Percentiles rank a stretch among this genome's conserved stretches.
phyloP scores from a whole-genome alignment of 2,888 invertebrate species.

The Chrysomela aeneicollis region DNA sequence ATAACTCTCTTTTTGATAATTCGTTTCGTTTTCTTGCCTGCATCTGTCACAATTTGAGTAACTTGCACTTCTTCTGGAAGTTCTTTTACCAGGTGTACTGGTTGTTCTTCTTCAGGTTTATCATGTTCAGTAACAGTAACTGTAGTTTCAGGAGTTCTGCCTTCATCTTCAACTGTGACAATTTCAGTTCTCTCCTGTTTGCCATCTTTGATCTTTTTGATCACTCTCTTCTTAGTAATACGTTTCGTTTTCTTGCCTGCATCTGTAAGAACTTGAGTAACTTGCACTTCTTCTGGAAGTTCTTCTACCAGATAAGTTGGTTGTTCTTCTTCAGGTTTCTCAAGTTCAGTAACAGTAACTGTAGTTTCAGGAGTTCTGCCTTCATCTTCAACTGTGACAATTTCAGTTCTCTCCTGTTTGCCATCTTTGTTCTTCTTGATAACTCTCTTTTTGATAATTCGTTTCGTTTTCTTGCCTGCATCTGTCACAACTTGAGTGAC shows the following conservation, averaged over 20 bases:
- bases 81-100: conserved; percentile 49
- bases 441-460: conserved; percentile 56
- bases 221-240: conserved; percentile 56
- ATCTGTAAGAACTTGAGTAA: conserved; percentile 38
- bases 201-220: conserved; percentile 53
- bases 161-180: conserved; percentile 49
- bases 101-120: conserved; percentile 50
- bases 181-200: conserved; percentile 54
- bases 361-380: conserved; percentile 47
- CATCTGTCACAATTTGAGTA: conserved; percentile 42
- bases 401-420: conserved; percentile 58
- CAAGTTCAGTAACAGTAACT: conserved; percentile 57
- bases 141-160: conserved; percentile 46
- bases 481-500: conserved; percentile 53
- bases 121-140: conserved; percentile 59
- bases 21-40: conserved; percentile 41
- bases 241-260: no score
- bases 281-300: conserved; percentile 48
- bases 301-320: conserved; percentile 43
- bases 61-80: conserved; percentile 44
- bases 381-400: conserved; percentile 51
- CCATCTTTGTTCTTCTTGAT: conserved; percentile 56
- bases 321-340: conserved; percentile 44
- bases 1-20: conserved; percentile 56
- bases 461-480: conserved; percentile 50